These are phyloP conservation scores for Mastomys coucha DNA, from an alignment of 2,113 vertebrate genomes.

Conservation along the genomic window DNA sequence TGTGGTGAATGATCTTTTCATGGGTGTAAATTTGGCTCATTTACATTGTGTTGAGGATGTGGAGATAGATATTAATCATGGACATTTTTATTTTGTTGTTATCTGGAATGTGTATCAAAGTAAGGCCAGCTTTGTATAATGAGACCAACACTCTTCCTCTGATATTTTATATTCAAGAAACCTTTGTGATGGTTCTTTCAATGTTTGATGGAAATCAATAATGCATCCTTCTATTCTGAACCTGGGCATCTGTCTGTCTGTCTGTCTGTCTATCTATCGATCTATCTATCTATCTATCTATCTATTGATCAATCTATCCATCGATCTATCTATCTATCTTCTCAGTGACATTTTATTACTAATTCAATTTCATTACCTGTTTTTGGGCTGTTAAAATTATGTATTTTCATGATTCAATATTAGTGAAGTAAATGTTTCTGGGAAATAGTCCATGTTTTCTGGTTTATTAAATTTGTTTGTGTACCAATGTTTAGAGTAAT, in stretches of 20 bases:
- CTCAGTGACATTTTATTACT: neutral
- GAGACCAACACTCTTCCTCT: neutral
- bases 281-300: no score
- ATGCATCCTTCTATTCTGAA: neutral
- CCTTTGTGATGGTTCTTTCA: neutral
- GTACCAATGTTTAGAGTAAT: neutral
- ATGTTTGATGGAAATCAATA: neutral
- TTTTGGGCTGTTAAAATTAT: neutral
- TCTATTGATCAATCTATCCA: no score
- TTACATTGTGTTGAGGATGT: neutral
- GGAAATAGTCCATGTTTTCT: neutral
- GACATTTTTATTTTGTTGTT: neutral
- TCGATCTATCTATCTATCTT: neutral
- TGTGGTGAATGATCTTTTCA: neutral
- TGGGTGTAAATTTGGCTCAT: neutral
- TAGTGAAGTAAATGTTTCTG: neutral
- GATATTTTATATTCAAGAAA: neutral
- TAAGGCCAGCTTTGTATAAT: neutral
- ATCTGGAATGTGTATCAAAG: neutral
- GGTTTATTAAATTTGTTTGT: neutral
- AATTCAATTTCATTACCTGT: neutral
- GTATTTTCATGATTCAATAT: neutral
- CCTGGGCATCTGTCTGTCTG: fast-evolving
- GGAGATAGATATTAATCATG: neutral
- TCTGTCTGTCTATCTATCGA: no score